A percentile compares a stretch with the other conserved stretches of the same genome.
Evolutionary conservation across 1,140 invertebrate genomes (phyloP).

Genomic region (Leptinotarsa texana): DNA sequence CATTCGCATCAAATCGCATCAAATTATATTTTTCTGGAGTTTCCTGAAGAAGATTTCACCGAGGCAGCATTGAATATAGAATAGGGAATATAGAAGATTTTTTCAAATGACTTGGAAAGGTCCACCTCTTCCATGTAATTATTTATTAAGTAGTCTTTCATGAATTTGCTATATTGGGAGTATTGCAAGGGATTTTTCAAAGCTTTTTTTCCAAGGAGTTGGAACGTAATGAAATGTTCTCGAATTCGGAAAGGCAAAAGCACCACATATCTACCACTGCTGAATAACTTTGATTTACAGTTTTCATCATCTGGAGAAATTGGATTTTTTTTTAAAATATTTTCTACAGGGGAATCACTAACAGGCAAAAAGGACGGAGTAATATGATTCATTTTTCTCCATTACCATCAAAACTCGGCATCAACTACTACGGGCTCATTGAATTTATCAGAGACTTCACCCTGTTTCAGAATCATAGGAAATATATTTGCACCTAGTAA

Average conservation of each 20-base stretch:
- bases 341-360: too few species aligned
- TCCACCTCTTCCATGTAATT: neutral
- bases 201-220: neutral
- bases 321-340: too few species aligned
- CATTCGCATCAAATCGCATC: constrained; percentile 7
- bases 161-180: constrained; percentile 7
- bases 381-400: too few species aligned
- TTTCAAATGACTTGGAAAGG: neutral
- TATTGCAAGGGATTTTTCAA: neutral
- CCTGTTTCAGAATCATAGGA: too few species aligned
- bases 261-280: neutral
- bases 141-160: neutral
- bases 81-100: constrained; percentile 35
- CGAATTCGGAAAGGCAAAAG: neutral
- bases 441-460: too few species aligned
- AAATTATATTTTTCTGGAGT: constrained; percentile 14
- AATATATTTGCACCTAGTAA: too few species aligned
- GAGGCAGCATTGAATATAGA: constrained; percentile 25
- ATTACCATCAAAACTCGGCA: too few species aligned
- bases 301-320: neutral
- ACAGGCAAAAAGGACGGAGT: too few species aligned
- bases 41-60: neutral
- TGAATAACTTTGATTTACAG: neutral
- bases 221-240: neutral
- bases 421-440: too few species aligned